These are phyloP conservation scores for Epirrhoe alternata DNA, from an alignment of 2,888 invertebrate genomes.

Conservation along the genomic window DNA sequence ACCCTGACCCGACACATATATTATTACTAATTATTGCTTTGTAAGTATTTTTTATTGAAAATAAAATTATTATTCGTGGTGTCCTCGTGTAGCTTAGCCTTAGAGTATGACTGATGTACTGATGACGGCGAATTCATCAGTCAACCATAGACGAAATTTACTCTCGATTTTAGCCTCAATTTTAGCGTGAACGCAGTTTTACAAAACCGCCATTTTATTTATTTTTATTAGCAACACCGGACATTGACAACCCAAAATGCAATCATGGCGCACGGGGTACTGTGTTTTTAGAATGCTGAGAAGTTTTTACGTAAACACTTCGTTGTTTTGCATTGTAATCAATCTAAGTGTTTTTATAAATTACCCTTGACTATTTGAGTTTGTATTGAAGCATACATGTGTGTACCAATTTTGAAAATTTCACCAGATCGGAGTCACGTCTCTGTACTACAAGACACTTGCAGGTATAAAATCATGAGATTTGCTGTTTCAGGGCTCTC, in stretches of 20 bases:
- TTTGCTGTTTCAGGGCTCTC: slow-evolving; percentile 77
- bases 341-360: slow-evolving; percentile 77
- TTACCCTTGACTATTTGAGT: slow-evolving; percentile 71
- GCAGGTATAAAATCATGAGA: slow-evolving; percentile 83
- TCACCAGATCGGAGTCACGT: slow-evolving; percentile 79
- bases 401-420: slow-evolving; percentile 75
- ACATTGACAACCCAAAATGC: slow-evolving; percentile 86
- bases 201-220: slow-evolving; percentile 76
- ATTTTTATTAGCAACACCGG: slow-evolving; percentile 72
- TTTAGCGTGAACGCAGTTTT: slow-evolving; percentile 61
- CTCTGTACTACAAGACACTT: slow-evolving; percentile 83
- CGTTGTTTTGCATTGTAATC: slow-evolving; percentile 78
- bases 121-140: background rate
- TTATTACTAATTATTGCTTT: too few species aligned
- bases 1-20: too few species aligned
- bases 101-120: background rate
- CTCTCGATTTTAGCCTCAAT: background rate
- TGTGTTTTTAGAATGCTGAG: slow-evolving; percentile 86
- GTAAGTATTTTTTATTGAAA: too few species aligned
- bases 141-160: slow-evolving; percentile 16
- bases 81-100: too few species aligned
- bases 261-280: slow-evolving; percentile 86
- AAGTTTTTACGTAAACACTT: slow-evolving; percentile 86
- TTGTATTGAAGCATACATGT: slow-evolving; percentile 81
- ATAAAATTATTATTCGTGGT: too few species aligned